These are phyloP conservation scores for Urosaurus nigricauda DNA, from an alignment of 2,797 vertebrate genomes.

Conservation along the genomic window DNA sequence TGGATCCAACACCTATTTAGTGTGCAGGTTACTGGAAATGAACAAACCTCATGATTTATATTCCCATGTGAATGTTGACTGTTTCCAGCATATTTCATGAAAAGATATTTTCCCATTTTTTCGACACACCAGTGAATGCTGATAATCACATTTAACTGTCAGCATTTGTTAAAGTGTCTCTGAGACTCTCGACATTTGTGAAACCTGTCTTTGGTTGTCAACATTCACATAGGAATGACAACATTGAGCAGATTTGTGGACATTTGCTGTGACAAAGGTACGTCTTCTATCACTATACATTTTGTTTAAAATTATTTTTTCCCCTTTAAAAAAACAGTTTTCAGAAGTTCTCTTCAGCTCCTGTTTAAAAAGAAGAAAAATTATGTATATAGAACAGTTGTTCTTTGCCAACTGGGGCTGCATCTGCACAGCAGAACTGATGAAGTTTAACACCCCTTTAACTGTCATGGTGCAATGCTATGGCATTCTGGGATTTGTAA, in stretches of 20 bases:
- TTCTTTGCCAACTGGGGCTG: not conserved
- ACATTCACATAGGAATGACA: not conserved
- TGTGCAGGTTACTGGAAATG: not conserved
- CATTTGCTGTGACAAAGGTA: not conserved
- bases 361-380: not conserved
- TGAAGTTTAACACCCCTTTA: too few species aligned
- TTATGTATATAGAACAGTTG: not conserved
- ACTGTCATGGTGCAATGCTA: too few species aligned
- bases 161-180: not conserved
- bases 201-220: not conserved
- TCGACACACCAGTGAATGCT: not conserved
- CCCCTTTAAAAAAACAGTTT: not conserved
- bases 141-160: not conserved
- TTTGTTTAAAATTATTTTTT: too few species aligned
- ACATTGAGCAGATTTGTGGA: not conserved
- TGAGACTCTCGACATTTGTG: not conserved
- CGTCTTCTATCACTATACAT: not conserved
- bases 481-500: too few species aligned
- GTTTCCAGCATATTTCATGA: not conserved
- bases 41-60: not conserved
- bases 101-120: not conserved
- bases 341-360: not conserved
- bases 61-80: not conserved
- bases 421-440: too few species aligned
- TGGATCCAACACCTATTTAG: not conserved